These are phyloP conservation scores for Aleiodes sp. DNA, from an alignment of 1,140 invertebrate genomes.

Conservation along the genomic window DNA sequence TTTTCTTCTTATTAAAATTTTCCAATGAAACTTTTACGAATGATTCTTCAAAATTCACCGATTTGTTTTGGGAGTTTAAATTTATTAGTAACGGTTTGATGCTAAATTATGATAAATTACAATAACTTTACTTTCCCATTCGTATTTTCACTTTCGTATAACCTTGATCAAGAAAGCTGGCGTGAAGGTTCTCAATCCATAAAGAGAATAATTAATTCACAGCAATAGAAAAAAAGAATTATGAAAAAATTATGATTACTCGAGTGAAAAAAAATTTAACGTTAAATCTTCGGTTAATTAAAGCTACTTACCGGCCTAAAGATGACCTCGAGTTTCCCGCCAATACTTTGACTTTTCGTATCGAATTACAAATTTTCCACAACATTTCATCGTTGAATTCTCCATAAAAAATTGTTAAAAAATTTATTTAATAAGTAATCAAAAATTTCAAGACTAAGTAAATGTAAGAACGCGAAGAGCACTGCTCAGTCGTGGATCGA, in stretches of 20 bases:
- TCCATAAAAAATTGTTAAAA: too few relatives aligned
- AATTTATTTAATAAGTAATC: background rate
- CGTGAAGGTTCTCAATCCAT: slow-evolving; percentile 22
- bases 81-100: background rate
- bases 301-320: too few relatives aligned
- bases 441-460: slow-evolving; percentile 13
- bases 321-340: too few relatives aligned
- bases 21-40: too few relatives aligned
- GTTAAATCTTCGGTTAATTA: too few relatives aligned
- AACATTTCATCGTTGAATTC: too few relatives aligned
- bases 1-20: too few relatives aligned
- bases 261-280: too few relatives aligned
- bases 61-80: too few relatives aligned
- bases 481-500: slow-evolving; percentile 24
- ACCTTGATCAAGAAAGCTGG: slow-evolving; percentile 29
- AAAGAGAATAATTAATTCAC: background rate
- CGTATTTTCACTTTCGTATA: slow-evolving; percentile 28
- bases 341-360: too few relatives aligned
- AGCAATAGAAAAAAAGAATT: background rate
- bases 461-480: slow-evolving; percentile 25
- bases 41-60: too few relatives aligned
- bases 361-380: too few relatives aligned
- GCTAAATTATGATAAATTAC: background rate
- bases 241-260: background rate
- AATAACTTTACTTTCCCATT: slow-evolving; percentile 19